phyloP scores from a whole-genome alignment of 2,113 vertebrate genomes.

The Hepsetus odoe region DNA sequence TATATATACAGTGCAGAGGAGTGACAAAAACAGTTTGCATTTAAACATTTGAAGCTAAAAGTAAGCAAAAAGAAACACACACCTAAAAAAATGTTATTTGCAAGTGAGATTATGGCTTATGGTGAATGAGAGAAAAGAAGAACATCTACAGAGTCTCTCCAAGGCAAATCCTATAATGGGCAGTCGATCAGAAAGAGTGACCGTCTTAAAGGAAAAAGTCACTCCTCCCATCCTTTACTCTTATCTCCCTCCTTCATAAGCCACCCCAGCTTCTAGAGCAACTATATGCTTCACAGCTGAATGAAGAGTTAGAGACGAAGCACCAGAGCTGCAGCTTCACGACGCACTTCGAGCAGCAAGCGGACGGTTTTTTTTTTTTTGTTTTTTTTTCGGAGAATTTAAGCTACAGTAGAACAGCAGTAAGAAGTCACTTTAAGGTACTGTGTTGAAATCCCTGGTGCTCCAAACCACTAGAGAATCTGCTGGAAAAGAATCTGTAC shows the following conservation, averaged over 20 bases:
- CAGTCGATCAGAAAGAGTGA: conserved; percentile 14
- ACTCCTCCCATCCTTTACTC: neutral
- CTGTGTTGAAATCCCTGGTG: conserved; percentile 46
- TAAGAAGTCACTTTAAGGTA: conserved; percentile 55
- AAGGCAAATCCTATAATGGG: conserved; percentile 51
- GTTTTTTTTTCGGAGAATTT: conserved; percentile 40
- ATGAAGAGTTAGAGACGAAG: conserved; percentile 34
- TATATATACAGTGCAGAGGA: conserved; percentile 67
- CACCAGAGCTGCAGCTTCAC: conserved; percentile 37
- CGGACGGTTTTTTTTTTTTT: too few species aligned
- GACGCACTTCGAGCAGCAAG: conserved; percentile 41
- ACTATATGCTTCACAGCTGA: conserved; percentile 37
- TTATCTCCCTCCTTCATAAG: neutral
- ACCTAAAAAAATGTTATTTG: conserved; percentile 83
- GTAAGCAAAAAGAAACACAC: conserved; percentile 67
- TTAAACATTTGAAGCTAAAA: conserved; percentile 81
- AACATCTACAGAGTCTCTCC: conserved; percentile 56
- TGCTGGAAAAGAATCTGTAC: conserved; percentile 60
- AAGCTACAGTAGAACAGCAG: conserved; percentile 55
- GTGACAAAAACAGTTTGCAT: conserved; percentile 77
- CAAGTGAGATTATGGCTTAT: conserved; percentile 73
- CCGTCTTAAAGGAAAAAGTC: neutral
- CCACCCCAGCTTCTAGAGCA: conserved; percentile 30
- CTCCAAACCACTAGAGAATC: conserved; percentile 47
- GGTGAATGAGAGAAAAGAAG: conserved; percentile 58